Percentiles rank a stretch among this genome's conserved stretches.
Evolutionary conservation across 1,140 invertebrate genomes (phyloP).

Genomic region (Drosophila azteca): DNA sequence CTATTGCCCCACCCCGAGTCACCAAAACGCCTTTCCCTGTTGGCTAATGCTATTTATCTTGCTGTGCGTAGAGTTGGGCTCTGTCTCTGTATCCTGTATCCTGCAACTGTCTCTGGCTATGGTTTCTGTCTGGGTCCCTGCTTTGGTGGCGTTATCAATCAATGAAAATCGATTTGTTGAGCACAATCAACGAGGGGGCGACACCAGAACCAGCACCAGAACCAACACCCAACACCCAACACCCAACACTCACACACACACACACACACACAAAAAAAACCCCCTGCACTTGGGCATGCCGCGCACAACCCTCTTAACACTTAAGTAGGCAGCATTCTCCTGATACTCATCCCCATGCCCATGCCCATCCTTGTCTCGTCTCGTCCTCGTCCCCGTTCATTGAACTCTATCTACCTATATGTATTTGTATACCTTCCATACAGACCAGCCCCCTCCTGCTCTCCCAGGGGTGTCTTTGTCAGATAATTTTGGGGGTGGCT

Average conservation of each 20-base stretch:
- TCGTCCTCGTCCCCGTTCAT: conserved; percentile 58
- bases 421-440: too few species aligned
- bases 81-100: neutral
- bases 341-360: conserved; percentile 14
- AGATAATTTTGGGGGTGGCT: conserved; percentile 35
- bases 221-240: too few species aligned
- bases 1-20: too few species aligned
- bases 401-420: conserved; percentile 52
- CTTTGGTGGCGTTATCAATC: conserved; percentile 69
- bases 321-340: conserved; percentile 66
- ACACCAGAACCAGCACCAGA: neutral
- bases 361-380: too few species aligned
- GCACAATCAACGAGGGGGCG: conserved; percentile 49
- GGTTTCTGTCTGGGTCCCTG: neutral
- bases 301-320: conserved; percentile 57
- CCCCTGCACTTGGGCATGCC: conserved; percentile 15
- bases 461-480: conserved; percentile 11
- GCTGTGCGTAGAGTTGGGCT: conserved; percentile 28
- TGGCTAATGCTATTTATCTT: conserved; percentile 41
- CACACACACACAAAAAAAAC: neutral
- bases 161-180: conserved; percentile 74
- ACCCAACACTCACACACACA: conserved; percentile 2
- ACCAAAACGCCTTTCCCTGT: too few species aligned
- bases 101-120: too few species aligned
- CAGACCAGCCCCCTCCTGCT: neutral